Percentiles rank a stretch among this genome's conserved stretches.
Conservation (phyloP, 2,113 vertebrate genomes). For the Ancistrus triradiatus region DNA sequence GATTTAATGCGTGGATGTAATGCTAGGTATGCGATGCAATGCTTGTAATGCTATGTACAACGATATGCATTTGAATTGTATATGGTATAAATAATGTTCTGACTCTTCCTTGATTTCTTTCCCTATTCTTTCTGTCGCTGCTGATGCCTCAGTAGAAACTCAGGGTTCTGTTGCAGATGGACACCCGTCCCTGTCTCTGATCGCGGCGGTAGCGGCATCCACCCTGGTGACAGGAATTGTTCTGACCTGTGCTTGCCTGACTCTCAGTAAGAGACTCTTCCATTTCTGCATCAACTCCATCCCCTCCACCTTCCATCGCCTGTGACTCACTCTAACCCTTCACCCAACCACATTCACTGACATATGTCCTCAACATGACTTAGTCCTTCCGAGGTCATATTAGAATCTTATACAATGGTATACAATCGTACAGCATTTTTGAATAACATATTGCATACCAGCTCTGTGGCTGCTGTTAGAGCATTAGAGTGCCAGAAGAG, state of each 20-base stretch:
- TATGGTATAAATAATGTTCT: too few species aligned
- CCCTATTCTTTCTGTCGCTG: not conserved
- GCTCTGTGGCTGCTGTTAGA: not conserved
- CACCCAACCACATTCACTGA: slow-evolving; percentile 17
- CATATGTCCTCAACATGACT: too few species aligned
- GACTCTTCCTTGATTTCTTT: not conserved
- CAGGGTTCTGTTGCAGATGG: slow-evolving; percentile 54
- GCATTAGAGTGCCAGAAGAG: too few species aligned
- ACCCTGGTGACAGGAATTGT: slow-evolving; percentile 72
- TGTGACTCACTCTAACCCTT: slow-evolving; percentile 54
- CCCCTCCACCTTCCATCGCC: slow-evolving; percentile 67
- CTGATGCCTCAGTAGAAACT: slow-evolving; percentile 52
- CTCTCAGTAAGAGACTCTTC: slow-evolving; percentile 80
- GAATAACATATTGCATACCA: not conserved
- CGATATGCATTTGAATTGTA: too few species aligned
- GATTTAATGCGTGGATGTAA: too few species aligned
- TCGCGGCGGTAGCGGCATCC: slow-evolving; percentile 76
- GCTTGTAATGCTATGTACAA: too few species aligned
- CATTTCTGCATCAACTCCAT: slow-evolving; percentile 64
- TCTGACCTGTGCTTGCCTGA: slow-evolving; percentile 77
- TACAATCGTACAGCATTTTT: not conserved
- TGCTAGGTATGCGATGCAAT: too few species aligned
- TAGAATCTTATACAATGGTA: too few species aligned
- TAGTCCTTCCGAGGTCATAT: not conserved
- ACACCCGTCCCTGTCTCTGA: slow-evolving; percentile 73